Percentiles rank a stretch among this genome's conserved stretches.
phyloP scores from a whole-genome alignment of 2,797 vertebrate species.

The Danio albolineatus region DNA sequence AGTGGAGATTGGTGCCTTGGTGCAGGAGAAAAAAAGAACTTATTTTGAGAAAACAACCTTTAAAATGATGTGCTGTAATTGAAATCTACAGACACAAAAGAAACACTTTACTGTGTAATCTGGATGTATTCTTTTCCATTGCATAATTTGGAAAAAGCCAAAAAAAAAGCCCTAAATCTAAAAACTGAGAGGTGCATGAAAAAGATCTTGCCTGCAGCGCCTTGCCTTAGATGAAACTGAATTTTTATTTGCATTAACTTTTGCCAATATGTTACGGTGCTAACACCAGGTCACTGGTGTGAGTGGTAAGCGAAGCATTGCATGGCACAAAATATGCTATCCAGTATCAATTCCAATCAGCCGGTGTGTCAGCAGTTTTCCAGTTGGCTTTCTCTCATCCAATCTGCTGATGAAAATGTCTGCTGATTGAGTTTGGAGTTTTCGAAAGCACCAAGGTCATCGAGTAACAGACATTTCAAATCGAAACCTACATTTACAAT shows the following conservation, averaged over 20 bases:
- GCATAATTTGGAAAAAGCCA: too few species aligned
- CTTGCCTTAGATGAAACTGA: neutral
- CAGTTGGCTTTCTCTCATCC: constrained; percentile 1
- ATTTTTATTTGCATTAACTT: neutral
- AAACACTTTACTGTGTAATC: too few species aligned
- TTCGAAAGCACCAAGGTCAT: constrained; percentile 45
- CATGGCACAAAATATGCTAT: constrained; percentile 16
- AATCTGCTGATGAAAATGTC: constrained; percentile 52
- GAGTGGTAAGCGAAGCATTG: neutral
- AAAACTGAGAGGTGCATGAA: too few species aligned
- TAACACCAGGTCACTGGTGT: neutral
- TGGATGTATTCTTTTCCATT: too few species aligned
- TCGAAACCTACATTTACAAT: neutral
- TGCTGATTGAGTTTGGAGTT: constrained; percentile 38
- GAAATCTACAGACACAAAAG: too few species aligned
- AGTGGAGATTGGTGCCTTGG: too few species aligned
- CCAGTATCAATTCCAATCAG: constrained; percentile 31
- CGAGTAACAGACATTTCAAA: neutral
- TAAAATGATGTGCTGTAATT: too few species aligned
- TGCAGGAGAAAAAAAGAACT: too few species aligned
- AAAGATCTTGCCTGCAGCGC: too few species aligned
- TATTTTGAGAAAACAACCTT: too few species aligned
- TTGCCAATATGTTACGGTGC: neutral
- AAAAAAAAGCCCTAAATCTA: too few species aligned
- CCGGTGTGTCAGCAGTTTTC: constrained; percentile 49